Evolutionary conservation across 2,888 invertebrate genomes (phyloP).

Genomic region (Parascotia fuliginaria): DNA sequence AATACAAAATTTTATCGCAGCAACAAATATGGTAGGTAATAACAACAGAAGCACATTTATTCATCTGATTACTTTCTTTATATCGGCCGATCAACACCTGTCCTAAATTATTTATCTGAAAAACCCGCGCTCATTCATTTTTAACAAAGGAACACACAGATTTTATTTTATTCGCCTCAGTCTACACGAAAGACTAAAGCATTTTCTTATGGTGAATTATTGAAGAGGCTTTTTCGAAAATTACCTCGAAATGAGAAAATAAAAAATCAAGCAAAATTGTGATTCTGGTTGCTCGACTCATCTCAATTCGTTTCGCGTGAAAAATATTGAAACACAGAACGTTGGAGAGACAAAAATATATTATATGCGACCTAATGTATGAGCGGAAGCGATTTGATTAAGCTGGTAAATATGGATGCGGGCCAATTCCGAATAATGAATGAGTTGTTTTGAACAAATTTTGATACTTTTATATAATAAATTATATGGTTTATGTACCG

Average conservation of each 20-base stretch:
- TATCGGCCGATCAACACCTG: conserved; percentile 31
- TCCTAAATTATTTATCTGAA: conserved; percentile 20
- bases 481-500: conserved; percentile 37
- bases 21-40: neutral
- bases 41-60: conserved; percentile 11
- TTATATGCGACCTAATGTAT: conserved; percentile 38
- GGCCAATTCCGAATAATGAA: conserved; percentile 36
- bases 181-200: conserved; percentile 17
- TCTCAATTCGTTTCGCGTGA: conserved; percentile 62
- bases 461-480: conserved; percentile 30
- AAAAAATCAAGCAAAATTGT: conserved; percentile 52
- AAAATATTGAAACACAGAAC: conserved; percentile 68
- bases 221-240: conserved; percentile 47
- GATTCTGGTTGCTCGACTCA: conserved; percentile 56
- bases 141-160: conserved; percentile 25
- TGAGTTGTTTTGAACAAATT: conserved; percentile 39
- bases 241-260: conserved; percentile 49
- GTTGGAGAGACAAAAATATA: conserved; percentile 54
- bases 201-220: conserved; percentile 49
- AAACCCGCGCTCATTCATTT: conserved; percentile 22
- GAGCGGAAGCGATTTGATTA: conserved; percentile 41
- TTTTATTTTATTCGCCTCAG: conserved; percentile 23
- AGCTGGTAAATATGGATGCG: conserved; percentile 28
- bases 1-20: neutral
- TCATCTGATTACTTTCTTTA: conserved; percentile 30